Evolutionary conservation across 2,797 vertebrate genomes (phyloP), one percentile per base, ranked within the genome.

Genomic region (Florisuga fusca): DNA sequence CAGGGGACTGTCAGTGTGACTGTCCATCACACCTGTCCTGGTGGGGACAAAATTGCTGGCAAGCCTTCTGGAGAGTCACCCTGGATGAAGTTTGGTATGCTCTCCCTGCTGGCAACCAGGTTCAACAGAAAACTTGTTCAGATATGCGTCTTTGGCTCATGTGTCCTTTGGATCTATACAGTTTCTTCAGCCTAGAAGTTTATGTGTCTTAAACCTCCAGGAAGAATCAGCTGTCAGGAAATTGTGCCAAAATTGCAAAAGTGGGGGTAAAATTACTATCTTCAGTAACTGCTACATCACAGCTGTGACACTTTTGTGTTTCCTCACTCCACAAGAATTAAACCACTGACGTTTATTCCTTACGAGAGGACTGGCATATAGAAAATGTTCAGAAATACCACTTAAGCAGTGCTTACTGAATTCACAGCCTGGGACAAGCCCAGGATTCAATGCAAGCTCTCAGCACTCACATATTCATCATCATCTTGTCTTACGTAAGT

Each of bases 401-500:
- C 15, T 55, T 82, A 46, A 10, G 29, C 15, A 82, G 15, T 20
- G 20, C 22, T 68, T 26, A 46, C 7, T 83, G 53, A 83, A 74
- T 36, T 67, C 33, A 73, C 38, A 91, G 59, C 22, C 57, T 63
- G 27, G 8, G 72, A 66, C 31, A 78, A 76, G 23, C 22, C 53
- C 69, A 66, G 31, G 46, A 79, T 53, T 29, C 58, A 75, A 58
- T 9, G 2, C 3, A 7, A 84, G 45, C 51, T 86, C 74, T 53
- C 14, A 2, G 0, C 0, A 0, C 38, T 89, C 38, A 36, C 48
- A 81, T 86, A 87, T 93, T 69, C 48, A 76, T 94, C 93, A 91
- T 61, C 53, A 17, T 73, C 90, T 69, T 90, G 85, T 91, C 77
- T 93, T 95, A 96, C 10, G 4, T 87, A 93, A 93, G 86, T 2